Evolutionary conservation across 2,888 invertebrate genomes (phyloP).

Genomic region (Vanessa cardui): DNA sequence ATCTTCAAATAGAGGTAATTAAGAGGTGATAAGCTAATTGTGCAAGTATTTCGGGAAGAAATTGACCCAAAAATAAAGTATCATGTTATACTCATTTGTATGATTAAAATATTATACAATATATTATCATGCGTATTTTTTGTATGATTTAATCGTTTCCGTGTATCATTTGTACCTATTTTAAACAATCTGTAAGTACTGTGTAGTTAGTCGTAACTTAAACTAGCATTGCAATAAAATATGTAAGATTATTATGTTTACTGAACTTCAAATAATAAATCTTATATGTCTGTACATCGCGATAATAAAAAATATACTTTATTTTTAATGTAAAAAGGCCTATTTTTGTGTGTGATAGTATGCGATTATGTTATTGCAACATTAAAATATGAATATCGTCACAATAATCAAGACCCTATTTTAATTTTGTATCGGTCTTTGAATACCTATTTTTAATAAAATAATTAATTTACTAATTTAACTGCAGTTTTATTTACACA

Average conservation of each 20-base stretch:
- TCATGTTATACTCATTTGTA: neutral
- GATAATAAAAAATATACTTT: conserved; percentile 26
- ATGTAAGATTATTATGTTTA: conserved; percentile 26
- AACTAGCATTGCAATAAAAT: conserved; percentile 23
- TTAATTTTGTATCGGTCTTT: conserved; percentile 77
- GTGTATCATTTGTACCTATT: neutral
- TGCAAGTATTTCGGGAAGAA: too few species aligned
- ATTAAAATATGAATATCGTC: conserved; percentile 45
- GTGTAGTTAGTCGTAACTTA: conserved; percentile 26
- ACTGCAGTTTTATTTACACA: conserved; percentile 48
- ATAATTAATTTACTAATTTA: conserved; percentile 64
- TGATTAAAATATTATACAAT: neutral
- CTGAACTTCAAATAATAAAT: conserved; percentile 18
- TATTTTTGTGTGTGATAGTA: conserved; percentile 56
- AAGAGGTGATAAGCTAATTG: too few species aligned
- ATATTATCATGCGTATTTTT: neutral
- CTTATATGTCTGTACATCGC: conserved; percentile 20
- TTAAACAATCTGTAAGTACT: conserved; percentile 19
- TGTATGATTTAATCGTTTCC: neutral
- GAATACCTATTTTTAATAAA: conserved; percentile 80
- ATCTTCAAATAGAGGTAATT: too few species aligned
- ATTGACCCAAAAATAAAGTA: too few species aligned
- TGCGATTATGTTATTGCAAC: conserved; percentile 41
- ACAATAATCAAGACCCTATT: conserved; percentile 55
- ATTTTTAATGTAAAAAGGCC: conserved; percentile 43